phyloP scores from a whole-genome alignment of 2,888 invertebrate species.

The Sympetrum striolatum region DNA sequence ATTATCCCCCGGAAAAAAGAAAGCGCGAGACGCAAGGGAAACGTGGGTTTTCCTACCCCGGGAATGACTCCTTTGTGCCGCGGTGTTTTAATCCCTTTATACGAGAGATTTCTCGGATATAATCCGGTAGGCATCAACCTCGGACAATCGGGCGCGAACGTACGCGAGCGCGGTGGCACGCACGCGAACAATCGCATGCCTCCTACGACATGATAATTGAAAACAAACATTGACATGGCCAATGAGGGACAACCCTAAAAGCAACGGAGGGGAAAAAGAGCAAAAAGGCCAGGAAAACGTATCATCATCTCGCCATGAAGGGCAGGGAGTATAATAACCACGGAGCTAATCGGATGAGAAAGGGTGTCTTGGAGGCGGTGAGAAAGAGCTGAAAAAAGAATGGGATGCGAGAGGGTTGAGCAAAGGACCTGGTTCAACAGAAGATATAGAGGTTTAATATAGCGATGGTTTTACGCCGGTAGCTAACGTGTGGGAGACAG shows the following conservation, averaged over 20 bases:
- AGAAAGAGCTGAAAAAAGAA: background rate
- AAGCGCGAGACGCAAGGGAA: no score
- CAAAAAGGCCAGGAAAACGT: background rate
- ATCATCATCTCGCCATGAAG: slow-evolving; percentile 6
- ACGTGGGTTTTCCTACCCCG: background rate
- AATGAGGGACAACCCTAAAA: background rate
- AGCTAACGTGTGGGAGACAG: background rate
- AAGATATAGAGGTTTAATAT: background rate
- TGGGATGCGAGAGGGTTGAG: background rate
- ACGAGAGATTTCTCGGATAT: background rate
- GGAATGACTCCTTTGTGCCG: background rate
- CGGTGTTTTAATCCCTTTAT: background rate
- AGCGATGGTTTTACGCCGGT: background rate
- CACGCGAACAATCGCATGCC: background rate
- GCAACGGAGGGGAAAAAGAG: background rate
- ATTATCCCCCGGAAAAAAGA: no score
- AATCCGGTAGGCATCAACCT: background rate
- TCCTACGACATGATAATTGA: slow-evolving; percentile 4
- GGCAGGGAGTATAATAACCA: background rate
- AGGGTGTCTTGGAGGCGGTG: background rate
- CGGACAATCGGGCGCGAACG: background rate
- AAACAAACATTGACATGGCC: slow-evolving; percentile 8
- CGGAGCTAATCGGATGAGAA: slow-evolving; percentile 20
- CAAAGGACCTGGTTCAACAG: background rate
- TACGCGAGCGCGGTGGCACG: background rate